Evolutionary conservation across 2,797 vertebrate species (phyloP), one percentile per base, ranked within the genome.

Genomic region (Neomorphus geoffroyi): DNA sequence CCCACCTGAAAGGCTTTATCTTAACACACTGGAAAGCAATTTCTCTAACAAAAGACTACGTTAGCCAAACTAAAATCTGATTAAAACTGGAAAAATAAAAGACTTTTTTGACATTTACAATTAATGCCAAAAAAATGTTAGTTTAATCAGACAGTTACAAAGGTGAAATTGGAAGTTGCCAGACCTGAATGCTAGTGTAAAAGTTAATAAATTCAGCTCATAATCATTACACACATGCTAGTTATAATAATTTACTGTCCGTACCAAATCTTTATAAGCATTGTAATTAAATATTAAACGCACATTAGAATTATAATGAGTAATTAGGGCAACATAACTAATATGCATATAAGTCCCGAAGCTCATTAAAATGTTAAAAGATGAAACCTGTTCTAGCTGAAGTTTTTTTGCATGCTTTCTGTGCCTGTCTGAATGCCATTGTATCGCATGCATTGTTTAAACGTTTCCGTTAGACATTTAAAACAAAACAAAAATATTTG

Each of bases 251-350:
- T 98, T 98, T 98, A 97, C 97, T 96, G 96, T 94, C 98, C 98
- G 97, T 96, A 98, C 96, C 97, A 97, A 98, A 98, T 97, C 97
- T 98, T 98, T 98, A 97, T 98, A 98, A 98, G 98, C 96, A 97
- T 97, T 98, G 98, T 97, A 98, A 98, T 98, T 98, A 98, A 98
- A 98, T 98, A 98, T 98, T 97, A 98, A 98, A 98, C 97, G 98
- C 97, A 98, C 97, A 98, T 98, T 98, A 98, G 97, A 98, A 97
- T 97, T 96, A 96, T 97, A 98, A 97, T 98, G 97, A 98, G 97
- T 97, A 98, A 98, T 98, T 98, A 98, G 96, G 96, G 97, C 97
- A 96, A 97, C 96, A 96, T 95, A 98, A 98, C 97, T 97, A 97
- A 98, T 96, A 98, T 94, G 97, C 97, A 97, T 96, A 81, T 92